Evolutionary conservation across 2,888 invertebrate genomes (phyloP), one percentile per base, ranked within the genome.

Genomic region (Pachydiplax longipennis): DNA sequence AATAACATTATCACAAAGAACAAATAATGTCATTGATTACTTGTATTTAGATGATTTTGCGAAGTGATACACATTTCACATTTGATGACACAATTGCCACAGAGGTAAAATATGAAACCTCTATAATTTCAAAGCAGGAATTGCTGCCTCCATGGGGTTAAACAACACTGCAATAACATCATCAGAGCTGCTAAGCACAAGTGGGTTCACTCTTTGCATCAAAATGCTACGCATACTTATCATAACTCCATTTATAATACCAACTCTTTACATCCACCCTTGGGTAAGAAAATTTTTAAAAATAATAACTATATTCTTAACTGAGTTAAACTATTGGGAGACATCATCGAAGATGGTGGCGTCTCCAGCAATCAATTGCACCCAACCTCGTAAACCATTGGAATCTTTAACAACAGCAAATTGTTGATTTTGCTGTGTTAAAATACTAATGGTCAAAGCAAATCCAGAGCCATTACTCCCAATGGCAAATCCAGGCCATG

Each of bases 371-470:
- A 87, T 87, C 61, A 61, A 31, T 61, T 35, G 25, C 87, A 87
- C 87, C 58, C 37, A 37, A 58, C 37, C 35, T 65, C 22, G 40
- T 58, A 61, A 87, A 61, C 87, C 61, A 87, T 87, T 87, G 53
- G 61, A 37, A 61, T 61, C 1, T 53, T 53, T 53, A 18, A 37
- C 18, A 61, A 61, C n/a, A 87, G 61, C 87, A 10, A 58, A 58
- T 53, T 53, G 61, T 58, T 61, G 58, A 48, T 87, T 58, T 61
- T 53, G 53, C 35, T 35, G 31, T n/a, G 40, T 61, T 35, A 61
- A 61, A 61, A 83, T 35, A 61, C 87, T 65, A 87, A 61, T 87
- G 87, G 87, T 58, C 61, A 87, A 87, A 18, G 87, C 61, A 87
- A 37, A 48, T 61, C 61, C 53, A 58, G 53, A 58, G 83, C 35